phyloP scores from a whole-genome alignment of 2,113 vertebrate species.

The Phrynosoma platyrhinos region DNA sequence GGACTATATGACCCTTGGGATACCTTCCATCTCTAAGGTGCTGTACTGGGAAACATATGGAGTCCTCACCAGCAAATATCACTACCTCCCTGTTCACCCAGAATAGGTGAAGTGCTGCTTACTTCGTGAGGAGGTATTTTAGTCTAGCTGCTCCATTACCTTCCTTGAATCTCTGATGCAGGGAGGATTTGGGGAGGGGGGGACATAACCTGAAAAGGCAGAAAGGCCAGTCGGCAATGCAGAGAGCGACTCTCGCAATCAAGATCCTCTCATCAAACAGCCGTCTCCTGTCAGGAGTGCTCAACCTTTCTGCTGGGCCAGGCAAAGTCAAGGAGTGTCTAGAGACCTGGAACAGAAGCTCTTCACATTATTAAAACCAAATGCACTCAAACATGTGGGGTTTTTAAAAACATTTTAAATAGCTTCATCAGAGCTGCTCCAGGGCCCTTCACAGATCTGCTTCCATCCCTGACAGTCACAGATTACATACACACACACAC shows the following conservation, averaged over 20 bases:
- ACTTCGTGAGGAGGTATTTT: too few species aligned
- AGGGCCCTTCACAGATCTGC: neutral
- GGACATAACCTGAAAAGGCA: fast-evolving
- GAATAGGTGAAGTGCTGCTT: too few species aligned
- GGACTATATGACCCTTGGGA: too few species aligned
- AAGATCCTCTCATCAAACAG: fast-evolving
- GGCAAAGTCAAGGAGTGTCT: fast-evolving
- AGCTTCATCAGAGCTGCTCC: constrained; percentile 45
- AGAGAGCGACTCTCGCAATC: neutral
- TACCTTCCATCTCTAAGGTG: too few species aligned
- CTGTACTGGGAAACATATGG: too few species aligned
- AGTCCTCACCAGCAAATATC: neutral
- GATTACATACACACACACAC: too few species aligned
- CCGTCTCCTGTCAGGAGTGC: fast-evolving
- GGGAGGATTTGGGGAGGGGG: neutral
- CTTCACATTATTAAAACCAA: constrained; percentile 37
- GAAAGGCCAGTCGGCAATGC: fast-evolving
- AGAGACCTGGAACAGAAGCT: neutral
- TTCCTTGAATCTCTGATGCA: too few species aligned
- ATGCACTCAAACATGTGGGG: constrained; percentile 44
- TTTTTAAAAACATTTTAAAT: constrained; percentile 54
- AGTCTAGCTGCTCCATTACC: too few species aligned
- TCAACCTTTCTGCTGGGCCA: neutral
- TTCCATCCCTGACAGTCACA: neutral
- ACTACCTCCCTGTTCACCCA: too few species aligned